These are phyloP conservation scores for Chloropsis cyanopogon DNA, from an alignment of 2,113 vertebrate genomes.

Conservation along the genomic window DNA sequence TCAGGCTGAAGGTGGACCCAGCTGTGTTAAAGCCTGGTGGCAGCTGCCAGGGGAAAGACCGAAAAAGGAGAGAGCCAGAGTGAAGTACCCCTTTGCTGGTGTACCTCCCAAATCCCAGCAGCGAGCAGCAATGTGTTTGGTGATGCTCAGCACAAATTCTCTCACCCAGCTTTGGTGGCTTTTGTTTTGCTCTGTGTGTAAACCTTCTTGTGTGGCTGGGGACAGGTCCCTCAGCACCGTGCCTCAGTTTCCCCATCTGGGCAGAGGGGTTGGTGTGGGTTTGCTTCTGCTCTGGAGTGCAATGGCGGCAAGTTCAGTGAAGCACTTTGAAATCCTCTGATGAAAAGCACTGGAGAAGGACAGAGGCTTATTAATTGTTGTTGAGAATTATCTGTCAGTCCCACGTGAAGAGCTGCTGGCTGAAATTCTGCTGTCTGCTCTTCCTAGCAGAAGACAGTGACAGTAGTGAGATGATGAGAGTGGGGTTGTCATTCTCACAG, in stretches of 20 bases:
- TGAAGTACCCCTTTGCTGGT: background rate
- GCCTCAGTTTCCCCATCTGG: background rate
- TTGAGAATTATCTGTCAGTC: slow-evolving; percentile 29
- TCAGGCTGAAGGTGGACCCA: background rate
- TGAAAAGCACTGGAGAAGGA: background rate
- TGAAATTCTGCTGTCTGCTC: background rate
- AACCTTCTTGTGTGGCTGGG: background rate
- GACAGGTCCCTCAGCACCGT: rapidly evolving
- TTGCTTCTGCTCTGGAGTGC: background rate
- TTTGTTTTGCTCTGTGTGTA: background rate
- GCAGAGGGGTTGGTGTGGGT: rapidly evolving
- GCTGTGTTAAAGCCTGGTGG: background rate
- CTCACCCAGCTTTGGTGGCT: background rate
- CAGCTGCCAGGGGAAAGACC: background rate
- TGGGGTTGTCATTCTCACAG: background rate
- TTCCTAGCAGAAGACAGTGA: background rate
- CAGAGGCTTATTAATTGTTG: slow-evolving; percentile 44
- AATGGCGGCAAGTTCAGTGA: background rate
- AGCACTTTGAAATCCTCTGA: background rate
- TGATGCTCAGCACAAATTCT: background rate
- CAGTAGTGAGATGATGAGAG: background rate
- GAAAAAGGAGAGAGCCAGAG: background rate
- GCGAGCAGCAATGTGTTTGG: rapidly evolving
- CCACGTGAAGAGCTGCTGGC: background rate
- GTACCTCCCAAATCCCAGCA: background rate